A percentile compares a stretch with the other conserved stretches of the same genome.
These are phyloP conservation scores for Corvus hawaiiensis DNA, from an alignment of 2,113 vertebrate species.

Conservation along the genomic window DNA sequence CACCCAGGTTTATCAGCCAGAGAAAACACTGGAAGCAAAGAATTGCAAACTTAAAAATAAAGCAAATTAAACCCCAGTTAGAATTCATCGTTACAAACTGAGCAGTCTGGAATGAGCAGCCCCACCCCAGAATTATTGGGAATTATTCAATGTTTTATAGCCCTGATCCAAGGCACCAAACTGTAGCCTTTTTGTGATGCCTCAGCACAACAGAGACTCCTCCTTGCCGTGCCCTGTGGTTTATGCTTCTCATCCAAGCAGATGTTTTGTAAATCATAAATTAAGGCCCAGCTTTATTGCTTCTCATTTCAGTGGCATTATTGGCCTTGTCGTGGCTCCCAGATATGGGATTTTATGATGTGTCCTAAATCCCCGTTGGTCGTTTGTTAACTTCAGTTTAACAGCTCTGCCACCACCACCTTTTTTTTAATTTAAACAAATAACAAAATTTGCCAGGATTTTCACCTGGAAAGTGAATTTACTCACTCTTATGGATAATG, in stretches of 20 bases:
- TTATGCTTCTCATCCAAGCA: conserved; percentile 51
- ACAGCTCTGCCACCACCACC: neutral
- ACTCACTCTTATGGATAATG: neutral
- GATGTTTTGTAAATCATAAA: conserved; percentile 53
- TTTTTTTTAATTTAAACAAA: neutral
- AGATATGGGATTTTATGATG: conserved; percentile 34
- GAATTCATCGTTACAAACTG: neutral
- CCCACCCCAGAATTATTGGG: neutral
- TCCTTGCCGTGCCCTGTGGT: neutral
- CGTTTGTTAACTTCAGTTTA: conserved; percentile 26
- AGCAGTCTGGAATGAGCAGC: neutral
- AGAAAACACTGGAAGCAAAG: neutral
- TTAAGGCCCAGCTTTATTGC: conserved; percentile 50
- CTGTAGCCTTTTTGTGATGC: neutral
- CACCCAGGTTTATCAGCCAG: neutral
- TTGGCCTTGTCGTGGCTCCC: conserved; percentile 50
- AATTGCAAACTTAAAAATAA: neutral
- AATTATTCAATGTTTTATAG: neutral
- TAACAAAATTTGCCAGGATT: neutral
- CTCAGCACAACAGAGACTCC: neutral
- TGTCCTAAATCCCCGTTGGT: conserved; percentile 33
- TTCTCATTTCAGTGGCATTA: conserved; percentile 53
- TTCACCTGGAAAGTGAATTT: neutral
- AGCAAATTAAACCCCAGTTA: neutral
- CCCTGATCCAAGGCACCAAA: neutral